phyloP scores from a whole-genome alignment of 53 echinoderm and acorn worm genomes.

The Pentamera pediparva region DNA sequence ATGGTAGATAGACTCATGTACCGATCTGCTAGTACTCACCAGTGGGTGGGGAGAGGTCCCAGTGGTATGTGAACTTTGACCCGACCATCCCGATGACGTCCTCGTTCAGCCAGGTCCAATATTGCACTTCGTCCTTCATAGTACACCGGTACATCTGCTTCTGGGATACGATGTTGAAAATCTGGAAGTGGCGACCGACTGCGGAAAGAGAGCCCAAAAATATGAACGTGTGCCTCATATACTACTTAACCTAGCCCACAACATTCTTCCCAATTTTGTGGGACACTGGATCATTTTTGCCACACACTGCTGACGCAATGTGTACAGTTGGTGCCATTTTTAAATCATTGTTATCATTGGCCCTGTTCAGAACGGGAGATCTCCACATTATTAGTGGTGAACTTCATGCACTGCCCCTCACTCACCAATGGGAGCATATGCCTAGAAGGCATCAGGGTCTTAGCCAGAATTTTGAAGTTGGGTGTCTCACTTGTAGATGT shows the following conservation, averaged over 20 bases:
- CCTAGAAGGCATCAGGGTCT: too few species aligned
- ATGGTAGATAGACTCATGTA: background rate
- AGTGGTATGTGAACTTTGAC: conserved; percentile 87
- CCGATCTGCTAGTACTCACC: conserved; percentile 51
- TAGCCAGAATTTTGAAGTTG: too few species aligned
- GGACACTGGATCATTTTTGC: too few species aligned
- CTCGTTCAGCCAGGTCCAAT: conserved; percentile 99
- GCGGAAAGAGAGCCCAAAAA: background rate
- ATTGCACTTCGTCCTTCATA: conserved; percentile 90
- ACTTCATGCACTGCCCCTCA: too few species aligned
- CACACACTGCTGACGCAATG: background rate
- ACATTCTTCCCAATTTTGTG: too few species aligned
- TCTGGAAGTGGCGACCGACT: conserved; percentile 93
- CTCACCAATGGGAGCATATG: too few species aligned
- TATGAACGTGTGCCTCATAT: background rate
- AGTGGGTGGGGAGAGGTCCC: conserved; percentile 84
- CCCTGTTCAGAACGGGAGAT: too few species aligned
- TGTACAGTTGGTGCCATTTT: background rate
- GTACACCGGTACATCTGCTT: conserved; percentile 84
- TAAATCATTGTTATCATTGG: too few species aligned
- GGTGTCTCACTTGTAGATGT: too few species aligned
- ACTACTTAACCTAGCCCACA: too few species aligned
- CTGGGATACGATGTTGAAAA: conserved; percentile 91
- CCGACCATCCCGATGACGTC: conserved; percentile 96
- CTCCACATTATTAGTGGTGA: too few species aligned